Evolutionary conservation across 2,113 vertebrate species (phyloP), one percentile per base, ranked within the genome.

Genomic region (Azemiops feae): DNA sequence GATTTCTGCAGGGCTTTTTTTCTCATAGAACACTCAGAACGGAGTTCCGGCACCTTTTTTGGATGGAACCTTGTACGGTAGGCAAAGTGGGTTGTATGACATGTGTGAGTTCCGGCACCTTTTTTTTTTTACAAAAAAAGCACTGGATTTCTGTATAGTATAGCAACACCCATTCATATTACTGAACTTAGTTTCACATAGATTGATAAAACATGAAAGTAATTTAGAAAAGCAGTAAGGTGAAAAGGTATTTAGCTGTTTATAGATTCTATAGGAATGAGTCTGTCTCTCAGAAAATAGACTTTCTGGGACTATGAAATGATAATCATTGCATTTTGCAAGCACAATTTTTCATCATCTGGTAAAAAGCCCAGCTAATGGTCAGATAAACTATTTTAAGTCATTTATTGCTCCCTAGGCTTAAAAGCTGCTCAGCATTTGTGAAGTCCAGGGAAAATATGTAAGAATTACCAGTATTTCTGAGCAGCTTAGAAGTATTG

Each of bases 291-390:
- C 50, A 0, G 0, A 92, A 2, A 10, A 6, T 6, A 95, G 90
- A 92, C 89, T 92, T 92, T 95, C 90, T 81, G 85, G 74, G 86
- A 90, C 5, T 12, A 88, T 85, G 93, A 91, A 93, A 85, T 74
- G 58, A 87, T 94, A 94, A 50, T 94, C 43, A 96, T 95, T 85
- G 27, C 10, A 47, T 93, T 93, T 94, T 93, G 18, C 93, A 89
- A 30, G 87, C 43, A 53, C n/a, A 91, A 89, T 95, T 97, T 96
- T 94, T 94, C 55, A 88, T 92, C 92, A 64, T 34, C 86, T 91
- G 12, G 1, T 91, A 89, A 93, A 93, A 96, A 96, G n/a, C 39
- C 57, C 18, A 69, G 52, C 12, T 88, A 96, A 93, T 92, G 89
- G 92, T 3, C 89, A 92, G 58, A 4, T 89, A 69, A 93, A 95